Conservation (phyloP, 1,140 invertebrate genomes). For the Palaemon carinicauda region DNA sequence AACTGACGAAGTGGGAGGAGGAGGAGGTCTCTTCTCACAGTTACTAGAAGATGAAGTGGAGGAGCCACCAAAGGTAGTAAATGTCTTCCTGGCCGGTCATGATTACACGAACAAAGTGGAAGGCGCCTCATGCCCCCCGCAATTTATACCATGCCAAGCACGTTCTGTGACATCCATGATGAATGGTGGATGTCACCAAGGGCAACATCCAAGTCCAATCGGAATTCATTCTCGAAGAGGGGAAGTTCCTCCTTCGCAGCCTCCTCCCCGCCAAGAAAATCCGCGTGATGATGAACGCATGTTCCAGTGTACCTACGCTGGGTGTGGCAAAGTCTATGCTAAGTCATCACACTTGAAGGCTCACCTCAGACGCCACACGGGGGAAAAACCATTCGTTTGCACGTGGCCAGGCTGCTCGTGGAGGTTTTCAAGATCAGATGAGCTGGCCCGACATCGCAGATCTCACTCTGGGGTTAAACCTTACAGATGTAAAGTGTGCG, state of each 20-base stretch:
- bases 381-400: constrained; percentile 92
- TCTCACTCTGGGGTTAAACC: constrained; percentile 88
- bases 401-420: constrained; percentile 92
- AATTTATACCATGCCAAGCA: neutral
- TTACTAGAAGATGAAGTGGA: constrained; percentile 35
- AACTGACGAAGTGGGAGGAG: constrained; percentile 9
- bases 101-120: constrained; percentile 61
- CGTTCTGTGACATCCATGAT: neutral
- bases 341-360: constrained; percentile 93
- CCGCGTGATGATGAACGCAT: constrained; percentile 66
- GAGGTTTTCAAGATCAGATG: constrained; percentile 93
- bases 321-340: constrained; percentile 79
- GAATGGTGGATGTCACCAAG: neutral
- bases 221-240: neutral
- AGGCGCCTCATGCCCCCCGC: constrained; percentile 6
- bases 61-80: constrained; percentile 11
- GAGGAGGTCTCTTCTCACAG: constrained; percentile 32
- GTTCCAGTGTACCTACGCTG: constrained; percentile 73
- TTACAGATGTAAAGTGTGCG: constrained; percentile 83
- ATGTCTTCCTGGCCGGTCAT: constrained; percentile 57
- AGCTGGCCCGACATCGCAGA: constrained; percentile 82
- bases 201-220: neutral
- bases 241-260: constrained; percentile 6
- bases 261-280: constrained; percentile 10
- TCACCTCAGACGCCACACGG: constrained; percentile 90